Conservation (phyloP, 2,888 invertebrate species). For the Sarcophaga variegata region DNA sequence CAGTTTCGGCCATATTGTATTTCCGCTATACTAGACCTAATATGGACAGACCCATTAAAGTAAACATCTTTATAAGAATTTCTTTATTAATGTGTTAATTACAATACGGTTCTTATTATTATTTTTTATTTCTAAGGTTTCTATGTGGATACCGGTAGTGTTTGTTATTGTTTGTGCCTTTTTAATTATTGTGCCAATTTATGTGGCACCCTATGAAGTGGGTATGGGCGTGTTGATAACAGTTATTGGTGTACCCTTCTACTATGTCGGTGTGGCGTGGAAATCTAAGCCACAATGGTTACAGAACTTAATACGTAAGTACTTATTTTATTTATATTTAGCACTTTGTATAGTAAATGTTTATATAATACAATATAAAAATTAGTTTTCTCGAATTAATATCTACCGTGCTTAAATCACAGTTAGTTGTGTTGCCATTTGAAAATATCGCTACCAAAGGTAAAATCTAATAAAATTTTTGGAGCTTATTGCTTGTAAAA, state of each 20-base stretch:
- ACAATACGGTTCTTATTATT: constrained; percentile 3
- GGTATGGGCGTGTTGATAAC: constrained; percentile 90
- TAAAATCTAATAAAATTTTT: too few species aligned
- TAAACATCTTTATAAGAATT: constrained; percentile 78
- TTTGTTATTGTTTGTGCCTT: constrained; percentile 91
- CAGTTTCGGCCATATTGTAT: constrained; percentile 92
- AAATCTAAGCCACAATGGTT: constrained; percentile 86
- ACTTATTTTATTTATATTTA: neutral
- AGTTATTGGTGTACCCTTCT: constrained; percentile 91
- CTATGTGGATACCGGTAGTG: constrained; percentile 88
- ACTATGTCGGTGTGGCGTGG: constrained; percentile 88
- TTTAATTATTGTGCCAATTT: constrained; percentile 89
- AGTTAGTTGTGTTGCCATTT: too few species aligned
- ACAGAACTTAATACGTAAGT: constrained; percentile 84
- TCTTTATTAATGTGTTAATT: constrained; percentile 40
- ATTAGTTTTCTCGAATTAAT: too few species aligned
- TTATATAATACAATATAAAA: neutral
- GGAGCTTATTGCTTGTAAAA: too few species aligned
- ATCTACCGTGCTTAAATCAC: too few species aligned
- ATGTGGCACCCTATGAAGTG: constrained; percentile 91
- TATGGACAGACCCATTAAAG: constrained; percentile 92
- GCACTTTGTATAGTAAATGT: neutral
- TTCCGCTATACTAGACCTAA: constrained; percentile 90
- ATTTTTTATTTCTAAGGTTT: constrained; percentile 83
- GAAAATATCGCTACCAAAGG: too few species aligned